These are phyloP conservation scores for Coelogynopora nodosa DNA, from an alignment of 2,888 invertebrate species.

Conservation along the genomic window DNA sequence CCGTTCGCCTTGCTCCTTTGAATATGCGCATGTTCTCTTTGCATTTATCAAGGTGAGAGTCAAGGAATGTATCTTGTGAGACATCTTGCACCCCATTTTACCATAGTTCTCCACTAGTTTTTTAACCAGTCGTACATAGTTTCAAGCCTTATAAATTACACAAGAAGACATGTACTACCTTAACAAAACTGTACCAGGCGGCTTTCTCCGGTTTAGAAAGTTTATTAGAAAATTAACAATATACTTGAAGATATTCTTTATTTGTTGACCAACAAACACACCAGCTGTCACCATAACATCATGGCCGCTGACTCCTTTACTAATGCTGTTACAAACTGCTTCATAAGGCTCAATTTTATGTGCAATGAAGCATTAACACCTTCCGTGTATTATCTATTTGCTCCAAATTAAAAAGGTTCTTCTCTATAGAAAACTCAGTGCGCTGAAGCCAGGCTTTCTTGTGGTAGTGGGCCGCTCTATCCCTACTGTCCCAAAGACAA, in stretches of 20 bases:
- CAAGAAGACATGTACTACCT: background rate
- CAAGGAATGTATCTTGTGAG: background rate
- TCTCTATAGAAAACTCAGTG: slow-evolving; percentile 16
- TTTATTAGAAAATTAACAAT: background rate
- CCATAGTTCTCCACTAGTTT: background rate
- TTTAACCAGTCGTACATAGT: background rate
- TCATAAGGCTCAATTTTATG: background rate
- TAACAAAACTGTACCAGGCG: background rate
- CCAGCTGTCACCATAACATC: background rate
- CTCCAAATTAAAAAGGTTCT: slow-evolving; percentile 39
- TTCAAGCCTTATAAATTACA: background rate
- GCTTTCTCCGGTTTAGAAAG: background rate
- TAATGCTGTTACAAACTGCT: background rate
- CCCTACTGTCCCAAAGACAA: slow-evolving; percentile 15
- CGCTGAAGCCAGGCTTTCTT: background rate
- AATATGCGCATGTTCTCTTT: background rate
- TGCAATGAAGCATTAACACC: slow-evolving; percentile 42
- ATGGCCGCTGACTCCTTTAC: background rate
- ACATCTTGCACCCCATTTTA: background rate
- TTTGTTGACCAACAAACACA: background rate
- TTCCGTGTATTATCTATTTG: slow-evolving; percentile 13
- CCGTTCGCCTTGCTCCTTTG: background rate
- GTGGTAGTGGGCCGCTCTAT: slow-evolving; percentile 20
- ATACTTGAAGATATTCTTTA: background rate
- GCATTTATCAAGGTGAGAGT: background rate